A percentile compares a stretch with the other conserved stretches of the same genome.
phyloP scores from a whole-genome alignment of 2,888 invertebrate species.

The Leistus spinibarbis region DNA sequence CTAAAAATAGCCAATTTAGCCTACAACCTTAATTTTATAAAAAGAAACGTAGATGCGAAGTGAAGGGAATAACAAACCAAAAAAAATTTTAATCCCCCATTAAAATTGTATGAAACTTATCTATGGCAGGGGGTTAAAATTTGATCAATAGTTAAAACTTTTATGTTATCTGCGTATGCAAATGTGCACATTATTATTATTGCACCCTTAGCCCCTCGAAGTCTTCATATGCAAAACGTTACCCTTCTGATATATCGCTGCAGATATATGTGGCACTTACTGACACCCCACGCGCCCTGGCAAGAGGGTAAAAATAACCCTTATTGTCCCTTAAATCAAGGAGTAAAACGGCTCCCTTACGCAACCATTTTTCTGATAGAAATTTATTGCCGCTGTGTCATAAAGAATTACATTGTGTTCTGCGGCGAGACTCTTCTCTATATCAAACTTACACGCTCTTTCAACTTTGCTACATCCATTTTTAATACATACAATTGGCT shows the following conservation, averaged over 20 bases:
- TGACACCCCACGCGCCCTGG: not conserved
- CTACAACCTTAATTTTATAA: no score
- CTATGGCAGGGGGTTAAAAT: not conserved
- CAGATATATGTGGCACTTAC: not conserved
- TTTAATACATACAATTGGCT: not conserved
- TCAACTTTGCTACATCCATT: not conserved
- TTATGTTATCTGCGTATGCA: not conserved
- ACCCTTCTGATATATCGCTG: not conserved
- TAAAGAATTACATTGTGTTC: not conserved
- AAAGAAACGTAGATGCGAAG: no score
- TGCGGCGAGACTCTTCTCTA: not conserved
- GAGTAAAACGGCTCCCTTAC: constrained; percentile 25
- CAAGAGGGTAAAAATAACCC: constrained; percentile 34
- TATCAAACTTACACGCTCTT: not conserved
- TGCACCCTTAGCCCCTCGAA: not conserved
- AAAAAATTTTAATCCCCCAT: no score
- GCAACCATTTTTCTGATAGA: constrained; percentile 15
- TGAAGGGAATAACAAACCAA: no score
- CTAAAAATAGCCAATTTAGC: no score
- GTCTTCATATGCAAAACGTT: not conserved
- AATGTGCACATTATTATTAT: not conserved
- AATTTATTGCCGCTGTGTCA: constrained; percentile 26
- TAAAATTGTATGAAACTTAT: no score
- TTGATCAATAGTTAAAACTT: not conserved
- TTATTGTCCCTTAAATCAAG: constrained; percentile 37